Conservation (phyloP, 2,888 invertebrate species). For the Hemistola chrysoprasaria region DNA sequence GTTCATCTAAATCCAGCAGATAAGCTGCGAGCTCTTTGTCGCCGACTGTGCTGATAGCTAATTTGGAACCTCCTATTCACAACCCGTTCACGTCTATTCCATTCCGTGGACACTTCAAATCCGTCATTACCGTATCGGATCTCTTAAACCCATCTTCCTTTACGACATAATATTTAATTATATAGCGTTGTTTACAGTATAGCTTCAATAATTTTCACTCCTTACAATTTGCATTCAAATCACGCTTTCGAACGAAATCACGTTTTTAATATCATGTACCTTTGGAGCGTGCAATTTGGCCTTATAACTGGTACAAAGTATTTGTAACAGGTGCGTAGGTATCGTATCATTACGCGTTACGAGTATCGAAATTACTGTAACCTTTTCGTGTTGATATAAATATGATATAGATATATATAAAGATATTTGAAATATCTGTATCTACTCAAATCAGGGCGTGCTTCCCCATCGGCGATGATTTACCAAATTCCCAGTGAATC, state of each 20-base stretch:
- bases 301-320: constrained; percentile 2
- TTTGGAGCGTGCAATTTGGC: constrained; percentile 22
- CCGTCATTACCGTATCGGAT: constrained; percentile 63
- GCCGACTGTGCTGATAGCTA: constrained; percentile 67
- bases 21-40: constrained; percentile 77
- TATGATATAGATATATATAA: no score
- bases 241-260: constrained; percentile 46
- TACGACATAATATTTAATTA: constrained; percentile 66
- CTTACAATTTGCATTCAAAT: constrained; percentile 55
- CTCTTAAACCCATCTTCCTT: constrained; percentile 51
- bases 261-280: constrained; percentile 13
- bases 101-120: constrained; percentile 52
- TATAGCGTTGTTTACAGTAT: constrained; percentile 45
- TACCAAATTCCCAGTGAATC: constrained; percentile 66
- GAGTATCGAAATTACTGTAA: constrained; percentile 7
- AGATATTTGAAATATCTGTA: constrained; percentile 5
- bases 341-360: constrained; percentile 16
- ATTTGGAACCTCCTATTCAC: constrained; percentile 52
- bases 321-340: constrained; percentile 24
- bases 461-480: constrained; percentile 63
- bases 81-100: constrained; percentile 27
- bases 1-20: constrained; percentile 79
- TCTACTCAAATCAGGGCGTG: constrained; percentile 38
- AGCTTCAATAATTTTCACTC: constrained; percentile 53
- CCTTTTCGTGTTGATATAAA: constrained; percentile 2